phyloP scores from a whole-genome alignment of 1,140 invertebrate genomes.

The Zaprionus vittiger region DNA sequence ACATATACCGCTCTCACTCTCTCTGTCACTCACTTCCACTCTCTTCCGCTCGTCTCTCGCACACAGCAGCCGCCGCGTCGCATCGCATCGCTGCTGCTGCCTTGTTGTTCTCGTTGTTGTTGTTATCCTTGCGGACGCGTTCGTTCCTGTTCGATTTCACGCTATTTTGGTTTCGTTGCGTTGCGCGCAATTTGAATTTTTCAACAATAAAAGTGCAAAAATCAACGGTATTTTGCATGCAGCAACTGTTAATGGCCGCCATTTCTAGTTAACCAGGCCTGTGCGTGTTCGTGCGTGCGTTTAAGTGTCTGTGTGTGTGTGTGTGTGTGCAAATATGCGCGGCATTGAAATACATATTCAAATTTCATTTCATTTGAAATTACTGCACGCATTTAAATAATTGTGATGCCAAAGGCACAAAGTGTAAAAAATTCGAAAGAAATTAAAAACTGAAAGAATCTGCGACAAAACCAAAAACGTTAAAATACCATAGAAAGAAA shows the following conservation, averaged over 20 bases:
- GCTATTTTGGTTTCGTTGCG: slow-evolving; percentile 16
- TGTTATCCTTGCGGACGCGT: background rate
- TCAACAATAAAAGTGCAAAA: slow-evolving; percentile 78
- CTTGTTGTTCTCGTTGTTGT: background rate
- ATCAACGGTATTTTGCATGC: slow-evolving; percentile 49
- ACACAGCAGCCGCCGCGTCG: background rate
- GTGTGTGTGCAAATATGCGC: slow-evolving; percentile 64
- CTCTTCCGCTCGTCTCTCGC: background rate
- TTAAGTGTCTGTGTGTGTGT: slow-evolving; percentile 28
- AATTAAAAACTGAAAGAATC: slow-evolving; percentile 25
- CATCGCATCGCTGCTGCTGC: background rate
- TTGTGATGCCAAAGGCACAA: slow-evolving; percentile 54
- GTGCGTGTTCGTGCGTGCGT: slow-evolving; percentile 19
- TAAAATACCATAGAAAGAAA: background rate
- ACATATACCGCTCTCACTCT: background rate
- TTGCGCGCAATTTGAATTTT: slow-evolving; percentile 69
- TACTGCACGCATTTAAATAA: slow-evolving; percentile 80
- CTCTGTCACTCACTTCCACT: background rate
- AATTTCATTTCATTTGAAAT: slow-evolving; percentile 74
- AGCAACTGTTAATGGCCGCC: slow-evolving; percentile 41
- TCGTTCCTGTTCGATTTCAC: slow-evolving; percentile 22
- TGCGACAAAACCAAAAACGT: background rate
- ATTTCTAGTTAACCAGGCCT: slow-evolving; percentile 33
- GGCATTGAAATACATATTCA: slow-evolving; percentile 71
- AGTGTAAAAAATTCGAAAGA: slow-evolving; percentile 64